These are phyloP conservation scores for Agapornis canus DNA, from an alignment of 2,797 vertebrate species.

Conservation along the genomic window DNA sequence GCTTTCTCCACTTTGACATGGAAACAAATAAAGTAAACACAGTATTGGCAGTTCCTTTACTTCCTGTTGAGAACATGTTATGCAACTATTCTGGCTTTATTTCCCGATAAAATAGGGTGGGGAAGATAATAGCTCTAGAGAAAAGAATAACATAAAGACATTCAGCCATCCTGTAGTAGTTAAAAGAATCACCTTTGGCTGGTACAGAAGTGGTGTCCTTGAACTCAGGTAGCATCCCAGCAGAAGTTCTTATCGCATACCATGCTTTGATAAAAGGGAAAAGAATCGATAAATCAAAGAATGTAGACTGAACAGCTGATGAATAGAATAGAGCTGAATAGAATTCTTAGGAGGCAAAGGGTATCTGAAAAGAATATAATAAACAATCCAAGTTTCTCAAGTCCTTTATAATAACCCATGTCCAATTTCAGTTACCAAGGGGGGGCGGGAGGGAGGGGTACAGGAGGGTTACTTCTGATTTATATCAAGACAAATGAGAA, in stretches of 20 bases:
- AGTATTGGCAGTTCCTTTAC: background rate
- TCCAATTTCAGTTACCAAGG: background rate
- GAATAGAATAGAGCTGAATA: too few species aligned
- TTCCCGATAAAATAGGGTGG: background rate
- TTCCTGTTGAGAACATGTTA: constrained; percentile 2
- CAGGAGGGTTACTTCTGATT: background rate
- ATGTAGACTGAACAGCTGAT: background rate
- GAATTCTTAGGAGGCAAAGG: background rate
- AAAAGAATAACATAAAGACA: background rate
- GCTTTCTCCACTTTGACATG: background rate
- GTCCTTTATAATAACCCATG: background rate
- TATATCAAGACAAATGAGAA: background rate
- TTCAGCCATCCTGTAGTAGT: background rate
- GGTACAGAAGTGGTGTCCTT: background rate
- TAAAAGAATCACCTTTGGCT: background rate
- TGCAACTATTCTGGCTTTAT: constrained; percentile 3
- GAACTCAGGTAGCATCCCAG: accelerated
- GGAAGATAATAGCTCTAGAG: background rate
- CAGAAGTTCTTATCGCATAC: background rate
- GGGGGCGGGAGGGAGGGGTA: background rate
- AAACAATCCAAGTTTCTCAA: background rate
- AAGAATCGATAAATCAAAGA: background rate
- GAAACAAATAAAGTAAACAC: constrained; percentile 3
- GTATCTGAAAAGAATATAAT: background rate
- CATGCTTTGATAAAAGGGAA: background rate